Percentiles rank a stretch among this genome's conserved stretches.
These are phyloP conservation scores for Hippocampus barbouri DNA, from an alignment of 2,113 vertebrate species.

Conservation along the genomic window DNA sequence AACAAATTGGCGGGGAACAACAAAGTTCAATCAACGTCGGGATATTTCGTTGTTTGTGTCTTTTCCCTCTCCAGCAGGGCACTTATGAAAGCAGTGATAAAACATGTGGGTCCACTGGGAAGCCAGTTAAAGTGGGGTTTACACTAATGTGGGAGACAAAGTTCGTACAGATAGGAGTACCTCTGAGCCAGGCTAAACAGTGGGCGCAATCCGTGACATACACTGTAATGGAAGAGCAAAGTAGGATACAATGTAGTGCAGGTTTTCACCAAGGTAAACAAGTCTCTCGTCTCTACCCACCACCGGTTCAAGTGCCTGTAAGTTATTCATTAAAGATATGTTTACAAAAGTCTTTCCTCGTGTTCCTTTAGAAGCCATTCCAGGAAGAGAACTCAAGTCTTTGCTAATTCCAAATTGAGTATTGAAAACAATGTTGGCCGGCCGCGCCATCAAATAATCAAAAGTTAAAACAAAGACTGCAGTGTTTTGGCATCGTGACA, in stretches of 20 bases:
- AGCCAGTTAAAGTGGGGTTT: conserved; percentile 59
- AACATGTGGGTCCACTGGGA: conserved; percentile 59
- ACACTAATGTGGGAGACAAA: conserved; percentile 61
- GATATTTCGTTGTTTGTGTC: conserved; percentile 69
- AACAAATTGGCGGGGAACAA: conserved; percentile 70
- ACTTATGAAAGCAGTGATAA: conserved; percentile 67
- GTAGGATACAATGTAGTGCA: conserved; percentile 50
- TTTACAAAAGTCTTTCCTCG: conserved; percentile 25
- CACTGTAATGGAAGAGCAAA: conserved; percentile 70
- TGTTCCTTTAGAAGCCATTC: conserved; percentile 37
- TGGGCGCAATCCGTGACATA: conserved; percentile 66
- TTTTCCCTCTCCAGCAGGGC: conserved; percentile 52
- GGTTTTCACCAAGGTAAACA: conserved; percentile 63
- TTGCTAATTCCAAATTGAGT: conserved; percentile 7
- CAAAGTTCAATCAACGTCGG: conserved; percentile 70
- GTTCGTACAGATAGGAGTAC: conserved; percentile 62
- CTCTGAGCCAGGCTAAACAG: conserved; percentile 70
- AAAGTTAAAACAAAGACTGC: background rate
- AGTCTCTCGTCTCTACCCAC: conserved; percentile 37
- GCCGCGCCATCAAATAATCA: background rate
- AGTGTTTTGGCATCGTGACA: too few relatives aligned
- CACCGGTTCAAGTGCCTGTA: conserved; percentile 42
- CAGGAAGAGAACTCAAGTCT: conserved; percentile 30
- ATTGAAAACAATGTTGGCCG: background rate
- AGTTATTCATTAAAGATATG: conserved; percentile 67